Conservation (phyloP, 2,113 vertebrate species). For the Oncorhynchus mykiss region DNA sequence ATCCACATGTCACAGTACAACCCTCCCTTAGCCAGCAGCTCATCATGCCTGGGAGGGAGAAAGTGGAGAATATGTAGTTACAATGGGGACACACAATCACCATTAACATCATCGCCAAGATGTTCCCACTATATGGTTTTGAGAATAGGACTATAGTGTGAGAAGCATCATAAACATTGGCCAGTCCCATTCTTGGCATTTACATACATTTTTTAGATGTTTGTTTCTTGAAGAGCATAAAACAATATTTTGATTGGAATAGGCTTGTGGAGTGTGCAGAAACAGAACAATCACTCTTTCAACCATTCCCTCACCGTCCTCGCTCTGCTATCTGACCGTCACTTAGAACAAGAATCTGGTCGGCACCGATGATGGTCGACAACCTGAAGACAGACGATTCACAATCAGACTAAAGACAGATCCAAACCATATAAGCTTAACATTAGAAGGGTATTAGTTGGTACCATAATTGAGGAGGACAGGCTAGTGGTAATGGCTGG, state of each 20-base stretch:
- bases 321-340: conserved; percentile 84
- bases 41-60: conserved; percentile 81
- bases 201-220: background rate
- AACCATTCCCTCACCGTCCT: conserved; percentile 78
- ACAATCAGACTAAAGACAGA: background rate
- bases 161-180: background rate
- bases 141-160: background rate
- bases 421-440: background rate
- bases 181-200: background rate
- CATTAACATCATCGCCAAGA: background rate
- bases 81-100: background rate
- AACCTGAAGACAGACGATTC: conserved; percentile 70
- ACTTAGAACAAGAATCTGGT: conserved; percentile 91
- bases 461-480: too few species aligned
- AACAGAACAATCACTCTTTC: too few species aligned
- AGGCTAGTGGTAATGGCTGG: too few species aligned
- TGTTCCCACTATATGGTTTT: background rate
- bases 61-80: background rate
- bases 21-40: conserved; percentile 82
- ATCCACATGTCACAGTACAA: conserved; percentile 92
- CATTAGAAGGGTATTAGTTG: background rate
- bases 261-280: too few species aligned
- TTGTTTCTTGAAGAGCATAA: too few species aligned
- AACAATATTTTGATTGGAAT: too few species aligned
- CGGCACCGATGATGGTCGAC: conserved; percentile 89